A percentile compares a stretch with the other conserved stretches of the same genome.
Conservation (phyloP, 2,888 invertebrate species). For the Leucania comma region DNA sequence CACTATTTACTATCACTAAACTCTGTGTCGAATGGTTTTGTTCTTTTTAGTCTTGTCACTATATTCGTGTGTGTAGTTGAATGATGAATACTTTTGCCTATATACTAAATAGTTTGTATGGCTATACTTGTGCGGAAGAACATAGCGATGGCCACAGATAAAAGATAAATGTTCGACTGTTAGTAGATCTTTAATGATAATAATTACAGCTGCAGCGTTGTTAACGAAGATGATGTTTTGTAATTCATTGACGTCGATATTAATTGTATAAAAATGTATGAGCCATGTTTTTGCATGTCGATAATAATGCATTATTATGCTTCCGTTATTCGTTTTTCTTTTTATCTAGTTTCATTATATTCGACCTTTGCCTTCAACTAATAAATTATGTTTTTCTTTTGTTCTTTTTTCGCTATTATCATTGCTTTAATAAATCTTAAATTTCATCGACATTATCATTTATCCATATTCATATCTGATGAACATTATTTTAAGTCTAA, state of each 20-base stretch:
- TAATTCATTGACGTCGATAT: constrained; percentile 19
- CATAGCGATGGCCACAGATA: constrained; percentile 11
- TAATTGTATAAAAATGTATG: constrained; percentile 3
- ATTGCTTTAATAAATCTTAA: not conserved
- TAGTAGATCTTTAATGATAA: constrained; percentile 24
- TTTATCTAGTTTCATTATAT: not conserved
- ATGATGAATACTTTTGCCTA: not conserved
- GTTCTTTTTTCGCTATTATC: not conserved
- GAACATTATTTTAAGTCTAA: no score
- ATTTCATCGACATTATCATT: not conserved
- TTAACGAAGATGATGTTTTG: not conserved
- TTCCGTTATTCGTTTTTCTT: constrained; percentile 14
- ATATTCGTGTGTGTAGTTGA: no score
- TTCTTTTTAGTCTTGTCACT: no score
- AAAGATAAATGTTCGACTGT: constrained; percentile 3
- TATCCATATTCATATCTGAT: not conserved
- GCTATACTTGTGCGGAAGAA: constrained; percentile 14
- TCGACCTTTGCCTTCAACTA: not conserved
- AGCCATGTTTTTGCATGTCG: constrained; percentile 6
- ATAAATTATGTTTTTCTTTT: not conserved
- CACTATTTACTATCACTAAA: no score
- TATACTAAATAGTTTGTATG: not conserved
- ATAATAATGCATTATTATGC: not conserved
- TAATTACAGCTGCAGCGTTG: constrained; percentile 1
- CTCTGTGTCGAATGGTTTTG: no score